Evolutionary conservation across 2,113 vertebrate species (phyloP).

Genomic region (Calypte anna): DNA sequence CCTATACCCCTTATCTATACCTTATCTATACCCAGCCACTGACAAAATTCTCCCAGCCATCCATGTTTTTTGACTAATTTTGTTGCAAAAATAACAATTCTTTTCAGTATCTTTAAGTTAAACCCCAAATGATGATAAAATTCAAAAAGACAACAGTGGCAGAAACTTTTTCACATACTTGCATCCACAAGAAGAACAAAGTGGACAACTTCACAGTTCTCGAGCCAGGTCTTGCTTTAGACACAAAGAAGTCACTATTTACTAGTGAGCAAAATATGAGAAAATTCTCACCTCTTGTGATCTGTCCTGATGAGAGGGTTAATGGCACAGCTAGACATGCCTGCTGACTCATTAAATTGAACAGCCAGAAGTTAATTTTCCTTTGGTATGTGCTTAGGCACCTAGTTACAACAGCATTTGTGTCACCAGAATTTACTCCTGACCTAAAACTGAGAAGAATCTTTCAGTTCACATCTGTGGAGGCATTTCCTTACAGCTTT

Average conservation of each 20-base stretch:
- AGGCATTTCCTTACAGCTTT: not conserved
- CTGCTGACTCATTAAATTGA: constrained; percentile 56
- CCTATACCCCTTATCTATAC: no score
- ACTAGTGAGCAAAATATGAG: not conserved
- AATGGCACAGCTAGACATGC: constrained; percentile 44
- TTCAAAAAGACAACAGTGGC: not conserved
- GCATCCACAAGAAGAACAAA: not conserved
- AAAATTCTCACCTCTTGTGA: constrained; percentile 7
- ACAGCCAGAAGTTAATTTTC: constrained; percentile 27
- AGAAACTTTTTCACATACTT: not conserved
- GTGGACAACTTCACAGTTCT: not conserved
- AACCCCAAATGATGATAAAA: not conserved
- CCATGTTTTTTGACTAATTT: not conserved
- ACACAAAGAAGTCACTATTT: not conserved
- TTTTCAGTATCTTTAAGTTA: not conserved
- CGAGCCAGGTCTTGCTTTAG: not conserved
- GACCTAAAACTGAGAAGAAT: not conserved
- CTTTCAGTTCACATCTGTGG: not conserved
- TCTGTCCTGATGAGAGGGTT: constrained; percentile 28
- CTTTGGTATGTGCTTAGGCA: constrained; percentile 4
- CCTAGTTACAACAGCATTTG: not conserved
- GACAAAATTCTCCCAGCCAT: not conserved
- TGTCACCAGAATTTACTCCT: constrained; percentile 2
- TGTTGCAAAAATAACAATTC: not conserved
- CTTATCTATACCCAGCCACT: no score